Evolutionary conservation across 2,797 vertebrate species (phyloP).

Genomic region (Sternarchorhynchus goeldii): DNA sequence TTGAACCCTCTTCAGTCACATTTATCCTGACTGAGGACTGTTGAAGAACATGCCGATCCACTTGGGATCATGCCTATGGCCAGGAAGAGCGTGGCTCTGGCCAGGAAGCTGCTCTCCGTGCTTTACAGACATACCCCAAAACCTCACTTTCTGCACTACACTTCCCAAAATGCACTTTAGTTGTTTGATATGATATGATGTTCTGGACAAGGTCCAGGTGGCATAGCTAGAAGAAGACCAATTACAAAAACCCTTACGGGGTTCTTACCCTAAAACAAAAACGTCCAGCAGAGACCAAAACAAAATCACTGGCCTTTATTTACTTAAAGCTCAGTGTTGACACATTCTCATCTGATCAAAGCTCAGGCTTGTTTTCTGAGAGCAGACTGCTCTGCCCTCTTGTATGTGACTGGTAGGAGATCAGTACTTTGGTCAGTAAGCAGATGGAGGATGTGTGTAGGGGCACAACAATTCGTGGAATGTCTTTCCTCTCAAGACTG

Average conservation of each 20-base stretch:
- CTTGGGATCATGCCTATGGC: conserved; percentile 30
- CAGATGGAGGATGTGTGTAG: conserved; percentile 6
- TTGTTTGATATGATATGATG: background rate
- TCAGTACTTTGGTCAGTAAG: conserved; percentile 34
- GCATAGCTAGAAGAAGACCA: background rate
- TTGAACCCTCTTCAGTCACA: conserved; percentile 38
- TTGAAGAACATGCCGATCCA: conserved; percentile 36
- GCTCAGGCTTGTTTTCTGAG: conserved; percentile 18
- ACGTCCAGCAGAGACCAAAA: conserved; percentile 23
- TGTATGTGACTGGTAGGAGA: conserved; percentile 7
- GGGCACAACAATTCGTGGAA: background rate
- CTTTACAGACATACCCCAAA: conserved; percentile 28
- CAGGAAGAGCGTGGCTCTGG: conserved; percentile 23
- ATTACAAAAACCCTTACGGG: background rate
- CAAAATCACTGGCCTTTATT: conserved; percentile 37
- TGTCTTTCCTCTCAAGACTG: background rate
- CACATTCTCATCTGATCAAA: conserved; percentile 25
- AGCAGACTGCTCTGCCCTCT: background rate
- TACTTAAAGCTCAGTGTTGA: conserved; percentile 25
- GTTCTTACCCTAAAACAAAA: conserved; percentile 25
- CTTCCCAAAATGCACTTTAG: conserved; percentile 12
- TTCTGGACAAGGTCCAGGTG: background rate
- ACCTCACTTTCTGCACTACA: background rate
- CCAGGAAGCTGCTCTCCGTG: conserved; percentile 19
- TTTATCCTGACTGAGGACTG: conserved; percentile 15